Evolutionary conservation across 2,797 vertebrate genomes (phyloP).

Genomic region (Bradypus variegatus): DNA sequence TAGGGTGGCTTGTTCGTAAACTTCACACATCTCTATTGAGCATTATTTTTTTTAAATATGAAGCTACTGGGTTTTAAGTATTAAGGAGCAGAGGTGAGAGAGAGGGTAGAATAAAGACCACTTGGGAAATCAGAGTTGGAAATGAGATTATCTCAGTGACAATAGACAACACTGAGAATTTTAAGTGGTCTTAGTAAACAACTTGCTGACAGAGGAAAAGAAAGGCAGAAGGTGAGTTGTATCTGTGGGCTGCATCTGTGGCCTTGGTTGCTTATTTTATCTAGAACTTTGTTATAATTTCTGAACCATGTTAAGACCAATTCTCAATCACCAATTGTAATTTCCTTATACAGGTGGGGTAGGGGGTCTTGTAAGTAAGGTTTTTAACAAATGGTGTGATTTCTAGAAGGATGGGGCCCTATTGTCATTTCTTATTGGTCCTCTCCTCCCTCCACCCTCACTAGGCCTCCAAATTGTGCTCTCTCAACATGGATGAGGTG

Average conservation of each 20-base stretch:
- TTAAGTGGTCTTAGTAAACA: background rate
- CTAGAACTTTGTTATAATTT: background rate
- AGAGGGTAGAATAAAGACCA: background rate
- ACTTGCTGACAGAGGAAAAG: background rate
- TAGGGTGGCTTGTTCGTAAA: conserved; percentile 54
- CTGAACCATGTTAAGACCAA: background rate
- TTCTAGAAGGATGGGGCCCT: background rate
- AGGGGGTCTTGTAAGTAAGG: background rate
- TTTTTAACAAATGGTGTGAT: background rate
- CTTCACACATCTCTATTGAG: conserved; percentile 45
- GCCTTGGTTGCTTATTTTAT: background rate
- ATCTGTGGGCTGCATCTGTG: background rate
- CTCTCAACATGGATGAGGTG: background rate
- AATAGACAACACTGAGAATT: background rate
- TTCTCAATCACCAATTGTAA: background rate
- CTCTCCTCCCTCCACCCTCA: background rate
- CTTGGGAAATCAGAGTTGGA: background rate
- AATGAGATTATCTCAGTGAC: background rate
- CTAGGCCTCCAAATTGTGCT: background rate
- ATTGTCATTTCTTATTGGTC: background rate
- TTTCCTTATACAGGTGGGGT: background rate
- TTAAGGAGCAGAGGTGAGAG: conserved; percentile 33
- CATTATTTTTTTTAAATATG: conserved; percentile 48
- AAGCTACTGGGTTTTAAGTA: conserved; percentile 52
- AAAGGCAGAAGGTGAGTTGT: background rate